These are phyloP conservation scores for Podabrus alpinus DNA, from an alignment of 2,888 invertebrate genomes.

Conservation along the genomic window DNA sequence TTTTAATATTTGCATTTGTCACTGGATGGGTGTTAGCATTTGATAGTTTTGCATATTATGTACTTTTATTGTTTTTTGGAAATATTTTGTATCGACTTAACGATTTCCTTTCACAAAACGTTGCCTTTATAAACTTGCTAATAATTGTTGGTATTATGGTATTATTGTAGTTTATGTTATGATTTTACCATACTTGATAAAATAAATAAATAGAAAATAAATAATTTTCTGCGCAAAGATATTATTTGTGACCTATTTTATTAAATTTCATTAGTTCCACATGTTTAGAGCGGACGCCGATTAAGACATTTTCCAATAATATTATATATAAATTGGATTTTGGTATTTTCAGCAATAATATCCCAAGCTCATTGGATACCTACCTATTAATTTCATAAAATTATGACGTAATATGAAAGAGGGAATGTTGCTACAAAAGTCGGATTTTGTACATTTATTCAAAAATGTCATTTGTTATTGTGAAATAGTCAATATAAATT, in stretches of 20 bases:
- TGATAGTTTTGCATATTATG: not conserved
- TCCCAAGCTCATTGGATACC: not conserved
- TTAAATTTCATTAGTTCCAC: not conserved
- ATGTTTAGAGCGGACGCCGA: not conserved
- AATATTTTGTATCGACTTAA: not conserved
- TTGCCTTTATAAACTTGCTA: not conserved
- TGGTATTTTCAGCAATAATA: not conserved
- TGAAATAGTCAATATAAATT: not conserved
- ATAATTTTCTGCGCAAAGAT: not conserved
- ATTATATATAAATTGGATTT: not conserved
- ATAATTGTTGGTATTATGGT: no score
- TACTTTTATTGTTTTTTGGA: not conserved
- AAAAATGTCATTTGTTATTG: not conserved
- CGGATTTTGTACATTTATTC: not conserved
- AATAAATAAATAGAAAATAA: no score
- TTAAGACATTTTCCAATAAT: not conserved
- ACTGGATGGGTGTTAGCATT: not conserved
- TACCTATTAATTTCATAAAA: not conserved
- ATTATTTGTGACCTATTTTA: not conserved
- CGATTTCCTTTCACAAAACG: not conserved
- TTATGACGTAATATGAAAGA: not conserved
- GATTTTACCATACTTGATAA: no score
- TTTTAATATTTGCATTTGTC: not conserved
- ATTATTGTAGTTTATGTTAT: no score
- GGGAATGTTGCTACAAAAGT: not conserved